Conservation (phyloP, 2,888 invertebrate genomes). For the Chymomyza procnemis region DNA sequence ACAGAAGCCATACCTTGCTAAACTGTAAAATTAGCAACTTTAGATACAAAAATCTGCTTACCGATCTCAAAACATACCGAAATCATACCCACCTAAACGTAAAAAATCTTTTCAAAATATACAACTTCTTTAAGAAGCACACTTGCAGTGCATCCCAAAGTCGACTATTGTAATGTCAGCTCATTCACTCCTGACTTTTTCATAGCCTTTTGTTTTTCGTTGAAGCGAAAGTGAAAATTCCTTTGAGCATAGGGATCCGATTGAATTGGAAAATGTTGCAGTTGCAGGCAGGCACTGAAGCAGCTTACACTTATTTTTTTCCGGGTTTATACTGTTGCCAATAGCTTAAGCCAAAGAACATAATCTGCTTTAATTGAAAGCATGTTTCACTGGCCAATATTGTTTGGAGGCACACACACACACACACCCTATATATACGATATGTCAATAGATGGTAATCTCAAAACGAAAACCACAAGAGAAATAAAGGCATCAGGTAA, state of each 20-base stretch:
- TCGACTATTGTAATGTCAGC: too few species aligned
- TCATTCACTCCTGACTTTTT: too few species aligned
- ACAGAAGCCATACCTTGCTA: too few species aligned
- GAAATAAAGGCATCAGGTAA: constrained; percentile 2
- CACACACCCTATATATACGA: too few species aligned
- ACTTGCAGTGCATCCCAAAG: too few species aligned
- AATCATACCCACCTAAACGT: too few species aligned
- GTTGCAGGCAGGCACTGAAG: neutral
- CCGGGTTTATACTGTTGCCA: neutral
- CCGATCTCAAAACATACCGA: too few species aligned
- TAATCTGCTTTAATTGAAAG: constrained; percentile 59
- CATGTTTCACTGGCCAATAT: constrained; percentile 9
- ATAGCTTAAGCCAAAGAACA: neutral
- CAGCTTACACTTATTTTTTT: constrained; percentile 23
- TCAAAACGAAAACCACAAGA: constrained; percentile 16
- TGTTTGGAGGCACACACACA: constrained; percentile 13
- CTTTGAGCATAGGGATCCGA: constrained; percentile 25
- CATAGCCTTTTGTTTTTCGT: neutral
- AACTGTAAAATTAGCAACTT: too few species aligned
- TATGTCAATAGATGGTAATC: constrained; percentile 26
- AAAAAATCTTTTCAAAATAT: too few species aligned
- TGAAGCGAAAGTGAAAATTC: constrained; percentile 5
- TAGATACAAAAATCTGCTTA: too few species aligned
- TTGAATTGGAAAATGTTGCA: constrained; percentile 19
- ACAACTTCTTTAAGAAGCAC: too few species aligned